Base-by-base conservation (phyloP, 2,888 invertebrate genomes). In the Sminthurides aquaticus region DNA sequence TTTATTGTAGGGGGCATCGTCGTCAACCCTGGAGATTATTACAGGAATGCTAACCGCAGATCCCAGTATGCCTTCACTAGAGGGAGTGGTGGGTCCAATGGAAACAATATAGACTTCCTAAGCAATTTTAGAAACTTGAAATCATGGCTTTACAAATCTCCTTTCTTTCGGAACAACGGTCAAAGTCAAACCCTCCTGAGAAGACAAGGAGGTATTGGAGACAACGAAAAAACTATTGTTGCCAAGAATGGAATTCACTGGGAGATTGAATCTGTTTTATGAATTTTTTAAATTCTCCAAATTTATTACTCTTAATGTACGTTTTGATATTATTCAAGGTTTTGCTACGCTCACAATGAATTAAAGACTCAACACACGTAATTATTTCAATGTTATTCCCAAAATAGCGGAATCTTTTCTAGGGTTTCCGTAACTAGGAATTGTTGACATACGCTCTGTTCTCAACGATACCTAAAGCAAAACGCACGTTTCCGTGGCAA, bases 211-310 rank as follows among this genome's bases (percentile, higher is more conserved):
- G 20, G 5, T 5, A 8, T 20, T 52, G 52, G 52, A 8, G 15
- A 52, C 5, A 20, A 15, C 5, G 52, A 52, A 52, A 15, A 52
- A 52, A 52, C 52, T 22, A 52, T 52, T 20, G 52, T 52, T 52
- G 52, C 20, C 5, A 20, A 52, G 3, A 8, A 52, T 52, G 52
- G 52, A 20, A 8, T 52, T 5, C 5, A 52, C 3, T 52, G 52
- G 52, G 52, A 52, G 20, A 20, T 52, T 8, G 52, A 52, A 22
- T 52, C 52, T 15, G 20, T 52, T 52, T 20, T 52, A 15, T 52
- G 22, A 52, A 34, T 15, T 34, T 15, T 34, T 34, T 34, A 15
- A n/a, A n/a, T n/a, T n/a, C n/a, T n/a, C n/a, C n/a, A n/a, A n/a
- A n/a, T n/a, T n/a, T n/a, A n/a, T n/a, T n/a, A n/a, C n/a, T n/a